phyloP scores from a whole-genome alignment of 2,113 vertebrate genomes.

The Epinephelus lanceolatus region DNA sequence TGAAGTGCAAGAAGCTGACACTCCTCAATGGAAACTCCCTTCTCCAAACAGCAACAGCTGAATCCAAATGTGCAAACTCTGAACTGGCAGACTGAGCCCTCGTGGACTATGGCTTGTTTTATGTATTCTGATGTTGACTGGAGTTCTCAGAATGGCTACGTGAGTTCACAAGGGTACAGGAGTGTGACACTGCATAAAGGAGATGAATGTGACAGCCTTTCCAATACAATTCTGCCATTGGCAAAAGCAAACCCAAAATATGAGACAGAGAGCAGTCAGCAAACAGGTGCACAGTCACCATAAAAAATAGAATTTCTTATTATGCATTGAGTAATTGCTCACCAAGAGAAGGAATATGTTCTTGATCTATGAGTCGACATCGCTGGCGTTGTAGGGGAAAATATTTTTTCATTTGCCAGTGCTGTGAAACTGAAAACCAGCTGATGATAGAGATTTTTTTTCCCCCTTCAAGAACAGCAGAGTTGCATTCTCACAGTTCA shows the following conservation, averaged over 20 bases:
- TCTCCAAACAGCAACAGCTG: constrained; percentile 18
- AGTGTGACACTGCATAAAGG: constrained; percentile 39
- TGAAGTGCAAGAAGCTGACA: constrained; percentile 1
- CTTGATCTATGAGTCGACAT: constrained; percentile 20
- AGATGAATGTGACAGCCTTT: constrained; percentile 48
- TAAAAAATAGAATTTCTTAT: constrained; percentile 9
- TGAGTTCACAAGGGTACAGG: constrained; percentile 46
- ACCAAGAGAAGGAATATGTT: neutral
- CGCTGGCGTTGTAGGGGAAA: neutral
- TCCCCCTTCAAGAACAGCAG: neutral
- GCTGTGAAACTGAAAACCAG: constrained; percentile 11
- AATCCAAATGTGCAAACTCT: constrained; percentile 40
- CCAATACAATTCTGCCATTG: constrained; percentile 2
- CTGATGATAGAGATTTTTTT: neutral
- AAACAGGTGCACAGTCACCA: constrained; percentile 1
- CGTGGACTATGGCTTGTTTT: neutral
- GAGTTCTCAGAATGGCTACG: constrained; percentile 40
- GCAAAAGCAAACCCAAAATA: constrained; percentile 18
- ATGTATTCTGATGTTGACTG: constrained; percentile 62
- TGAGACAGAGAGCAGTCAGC: constrained; percentile 5
- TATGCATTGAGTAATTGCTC: neutral
- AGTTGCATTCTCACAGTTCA: neutral
- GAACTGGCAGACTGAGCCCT: constrained; percentile 25
- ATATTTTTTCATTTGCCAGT: constrained; percentile 1
- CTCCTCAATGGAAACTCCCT: neutral